Evolutionary conservation across 2,888 invertebrate genomes (phyloP).

Genomic region (Watsonalla binaria): DNA sequence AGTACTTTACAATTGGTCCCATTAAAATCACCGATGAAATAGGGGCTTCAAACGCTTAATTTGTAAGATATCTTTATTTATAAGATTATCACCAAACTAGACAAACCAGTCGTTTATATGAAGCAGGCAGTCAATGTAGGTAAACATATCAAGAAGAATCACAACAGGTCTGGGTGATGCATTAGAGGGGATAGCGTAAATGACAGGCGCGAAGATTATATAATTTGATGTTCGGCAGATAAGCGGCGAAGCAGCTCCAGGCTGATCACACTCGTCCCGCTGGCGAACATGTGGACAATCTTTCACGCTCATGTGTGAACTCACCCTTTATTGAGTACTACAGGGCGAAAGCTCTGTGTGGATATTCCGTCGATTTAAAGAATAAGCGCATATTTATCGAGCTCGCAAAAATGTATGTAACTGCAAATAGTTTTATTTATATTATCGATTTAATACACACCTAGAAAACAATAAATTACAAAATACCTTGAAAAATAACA

Average conservation of each 20-base stretch:
- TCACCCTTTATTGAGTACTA: constrained; percentile 71
- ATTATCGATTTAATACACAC: too few relatives aligned
- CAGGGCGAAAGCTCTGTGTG: constrained; percentile 36
- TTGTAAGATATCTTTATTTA: too few relatives aligned
- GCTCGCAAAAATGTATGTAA: too few relatives aligned
- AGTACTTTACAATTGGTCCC: too few relatives aligned
- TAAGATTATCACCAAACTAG: too few relatives aligned
- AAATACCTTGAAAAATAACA: too few relatives aligned
- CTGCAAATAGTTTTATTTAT: too few relatives aligned
- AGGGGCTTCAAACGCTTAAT: too few relatives aligned
- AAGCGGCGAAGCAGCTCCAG: constrained; percentile 24
- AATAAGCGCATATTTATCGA: too few relatives aligned
- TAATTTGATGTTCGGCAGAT: constrained; percentile 58
- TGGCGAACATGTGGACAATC: constrained; percentile 76
- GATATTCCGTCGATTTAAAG: constrained; percentile 20
- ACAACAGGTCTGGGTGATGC: constrained; percentile 38
- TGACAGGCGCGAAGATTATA: constrained; percentile 56
- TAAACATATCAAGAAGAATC: constrained; percentile 12
- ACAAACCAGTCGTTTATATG: too few relatives aligned
- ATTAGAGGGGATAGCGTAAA: constrained; percentile 57
- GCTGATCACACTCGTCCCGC: constrained; percentile 49
- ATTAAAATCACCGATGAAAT: too few relatives aligned
- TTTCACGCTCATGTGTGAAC: constrained; percentile 77
- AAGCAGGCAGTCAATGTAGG: neutral
- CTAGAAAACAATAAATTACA: too few relatives aligned